Percentiles rank a stretch among this genome's conserved stretches.
Evolutionary conservation across 2,113 vertebrate genomes (phyloP).

Genomic region (Pangasianodon hypophthalmus): DNA sequence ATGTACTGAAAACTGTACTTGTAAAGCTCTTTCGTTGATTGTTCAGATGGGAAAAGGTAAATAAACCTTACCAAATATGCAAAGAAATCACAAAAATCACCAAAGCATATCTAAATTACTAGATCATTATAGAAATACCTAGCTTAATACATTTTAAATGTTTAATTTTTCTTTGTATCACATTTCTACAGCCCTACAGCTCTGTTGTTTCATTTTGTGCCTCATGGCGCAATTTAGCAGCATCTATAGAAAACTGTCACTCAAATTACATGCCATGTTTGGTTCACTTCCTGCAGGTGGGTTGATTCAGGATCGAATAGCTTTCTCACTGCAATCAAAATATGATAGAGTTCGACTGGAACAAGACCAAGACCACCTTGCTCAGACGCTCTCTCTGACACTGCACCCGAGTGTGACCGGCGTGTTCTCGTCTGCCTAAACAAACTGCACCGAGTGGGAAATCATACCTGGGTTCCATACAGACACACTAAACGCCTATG

Average conservation of each 20-base stretch:
- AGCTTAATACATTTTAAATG: neutral
- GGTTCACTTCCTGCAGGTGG: neutral
- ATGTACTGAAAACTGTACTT: neutral
- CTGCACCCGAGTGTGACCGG: neutral
- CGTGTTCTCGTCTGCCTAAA: neutral
- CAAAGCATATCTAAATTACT: neutral
- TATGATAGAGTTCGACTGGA: neutral
- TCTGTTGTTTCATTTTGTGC: neutral
- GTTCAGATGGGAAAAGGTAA: neutral
- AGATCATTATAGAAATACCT: neutral
- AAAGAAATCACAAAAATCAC: neutral
- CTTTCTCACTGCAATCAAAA: neutral
- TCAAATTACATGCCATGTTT: neutral
- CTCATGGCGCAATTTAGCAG: neutral
- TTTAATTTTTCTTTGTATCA: neutral
- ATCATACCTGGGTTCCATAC: neutral
- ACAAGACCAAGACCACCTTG: neutral
- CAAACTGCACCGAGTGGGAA: neutral
- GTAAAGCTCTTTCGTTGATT: neutral
- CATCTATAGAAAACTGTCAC: neutral
- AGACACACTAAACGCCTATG: neutral
- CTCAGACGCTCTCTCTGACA: neutral
- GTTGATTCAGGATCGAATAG: neutral
- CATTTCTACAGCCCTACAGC: neutral
- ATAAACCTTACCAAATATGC: neutral